Base-by-base conservation (phyloP, 2,888 invertebrate species). In the Nebria salina region DNA sequence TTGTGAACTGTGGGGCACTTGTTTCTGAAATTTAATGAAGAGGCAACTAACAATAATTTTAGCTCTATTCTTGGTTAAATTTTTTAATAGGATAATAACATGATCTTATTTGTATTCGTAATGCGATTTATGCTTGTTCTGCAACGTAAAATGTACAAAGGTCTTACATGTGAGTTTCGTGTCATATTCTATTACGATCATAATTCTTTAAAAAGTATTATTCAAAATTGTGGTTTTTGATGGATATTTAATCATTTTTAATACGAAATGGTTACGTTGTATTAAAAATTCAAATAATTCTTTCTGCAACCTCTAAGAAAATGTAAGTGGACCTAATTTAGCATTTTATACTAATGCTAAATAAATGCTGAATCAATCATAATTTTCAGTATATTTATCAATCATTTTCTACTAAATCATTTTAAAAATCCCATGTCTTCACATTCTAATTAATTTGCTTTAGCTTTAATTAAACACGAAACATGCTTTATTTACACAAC, bases 21-120 rank as follows among this genome's bases (percentile, higher is more conserved):
- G 80, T 80, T 80, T 80, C 80, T 80, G 80, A 80, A 75, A 75
- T 75, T 75, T 68, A 75, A 80, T 80, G 75, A 80, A 80, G 75
- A 80, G 80, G 80, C 80, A 80, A 80, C 80, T 80, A 74, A 75
- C 75, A 41, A 41, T 68, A 26, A 7, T 54, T 54, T 54, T 54
- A 13, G 54, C 13, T 8, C 54, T 54, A 11, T 54, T 54, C 54
- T 11, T 6, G 34, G 8, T 54, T 6, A 11, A 7, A 1, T 54
- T 7, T 54, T 54, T 54, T 3, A 54, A 2, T 3, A 54, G 54
- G 11, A 54, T 11, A 13, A 54, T 54, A 13, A 54, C 54, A 54
- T 54, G 54, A 11, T 54, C 66, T 68, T 9, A 76, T 64, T 75
- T 76, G 34, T 34, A 34, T 34, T 34, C 5, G 5, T 34, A 34